Evolutionary conservation across 2,113 vertebrate genomes (phyloP).

Genomic region (Oxyruncus cristatus): DNA sequence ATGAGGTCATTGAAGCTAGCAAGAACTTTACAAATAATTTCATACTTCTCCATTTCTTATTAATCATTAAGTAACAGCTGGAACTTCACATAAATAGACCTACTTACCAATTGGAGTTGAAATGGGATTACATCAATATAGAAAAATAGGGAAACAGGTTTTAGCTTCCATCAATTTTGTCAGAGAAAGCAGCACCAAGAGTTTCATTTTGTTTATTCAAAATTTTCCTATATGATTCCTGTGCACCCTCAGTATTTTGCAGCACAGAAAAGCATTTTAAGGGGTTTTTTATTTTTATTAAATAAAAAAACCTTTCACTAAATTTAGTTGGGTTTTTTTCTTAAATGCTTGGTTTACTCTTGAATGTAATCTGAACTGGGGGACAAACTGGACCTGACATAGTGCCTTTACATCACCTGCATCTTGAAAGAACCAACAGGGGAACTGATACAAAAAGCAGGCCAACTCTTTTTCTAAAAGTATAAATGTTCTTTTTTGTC

Average conservation of each 20-base stretch:
- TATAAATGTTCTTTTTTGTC: neutral
- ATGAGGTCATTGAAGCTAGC: neutral
- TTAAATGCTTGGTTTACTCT: neutral
- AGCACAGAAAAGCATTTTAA: neutral
- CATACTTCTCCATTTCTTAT: neutral
- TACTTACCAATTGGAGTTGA: neutral
- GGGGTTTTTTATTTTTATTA: neutral
- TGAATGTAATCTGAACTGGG: neutral
- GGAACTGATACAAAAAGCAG: slow-evolving; percentile 19
- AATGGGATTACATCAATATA: neutral
- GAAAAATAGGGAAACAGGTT: neutral
- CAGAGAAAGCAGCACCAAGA: neutral
- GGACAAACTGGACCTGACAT: neutral
- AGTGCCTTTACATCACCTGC: neutral
- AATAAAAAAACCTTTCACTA: neutral
- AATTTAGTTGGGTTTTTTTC: neutral
- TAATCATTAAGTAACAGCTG: neutral
- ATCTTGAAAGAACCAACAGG: neutral
- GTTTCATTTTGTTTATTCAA: neutral
- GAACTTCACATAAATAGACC: neutral
- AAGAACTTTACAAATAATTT: neutral
- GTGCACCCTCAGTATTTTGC: neutral
- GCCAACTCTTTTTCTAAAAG: neutral
- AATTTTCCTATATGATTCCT: neutral
- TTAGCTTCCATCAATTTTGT: neutral